Percentiles rank a stretch among this genome's conserved stretches.
phyloP scores from a whole-genome alignment of 92 coral and sea anemone species.

The Actinernus sp. region DNA sequence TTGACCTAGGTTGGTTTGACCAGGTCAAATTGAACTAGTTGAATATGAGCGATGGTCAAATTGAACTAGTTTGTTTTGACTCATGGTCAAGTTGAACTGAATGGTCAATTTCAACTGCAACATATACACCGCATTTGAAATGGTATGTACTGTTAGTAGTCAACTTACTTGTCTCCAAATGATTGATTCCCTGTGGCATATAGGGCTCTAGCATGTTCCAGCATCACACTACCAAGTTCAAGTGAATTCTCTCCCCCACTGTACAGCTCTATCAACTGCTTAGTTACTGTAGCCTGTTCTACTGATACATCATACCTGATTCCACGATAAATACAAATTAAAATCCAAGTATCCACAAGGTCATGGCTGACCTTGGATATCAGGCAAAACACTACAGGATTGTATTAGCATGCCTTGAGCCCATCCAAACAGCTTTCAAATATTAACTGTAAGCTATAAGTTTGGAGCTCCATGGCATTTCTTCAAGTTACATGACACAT shows the following conservation, averaged over 20 bases:
- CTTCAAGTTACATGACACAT: not conserved
- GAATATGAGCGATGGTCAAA: too few species aligned
- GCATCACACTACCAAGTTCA: slow-evolving; percentile 43
- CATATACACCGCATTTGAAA: too few species aligned
- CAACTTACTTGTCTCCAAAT: not conserved
- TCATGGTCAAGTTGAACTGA: too few species aligned
- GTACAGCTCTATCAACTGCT: slow-evolving; percentile 76
- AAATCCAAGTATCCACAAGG: not conserved
- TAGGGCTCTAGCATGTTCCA: slow-evolving; percentile 50
- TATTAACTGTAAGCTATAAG: too few species aligned
- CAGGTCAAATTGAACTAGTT: too few species aligned
- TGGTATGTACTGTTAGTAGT: not conserved
- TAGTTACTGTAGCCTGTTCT: slow-evolving; percentile 68
- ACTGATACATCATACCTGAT: slow-evolving; percentile 62
- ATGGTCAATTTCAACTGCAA: too few species aligned
- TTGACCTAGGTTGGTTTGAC: too few species aligned
- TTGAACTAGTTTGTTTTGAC: too few species aligned
- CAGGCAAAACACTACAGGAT: too few species aligned
- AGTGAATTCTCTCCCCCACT: slow-evolving; percentile 39
- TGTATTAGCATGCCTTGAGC: too few species aligned
- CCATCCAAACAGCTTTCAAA: too few species aligned
- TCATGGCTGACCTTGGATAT: too few species aligned
- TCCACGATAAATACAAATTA: not conserved
- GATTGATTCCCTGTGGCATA: not conserved
- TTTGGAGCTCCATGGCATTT: not conserved